Percentiles rank a stretch among this genome's conserved stretches.
Conservation (phyloP, 1,140 invertebrate species). For the Camponotus floridanus region DNA sequence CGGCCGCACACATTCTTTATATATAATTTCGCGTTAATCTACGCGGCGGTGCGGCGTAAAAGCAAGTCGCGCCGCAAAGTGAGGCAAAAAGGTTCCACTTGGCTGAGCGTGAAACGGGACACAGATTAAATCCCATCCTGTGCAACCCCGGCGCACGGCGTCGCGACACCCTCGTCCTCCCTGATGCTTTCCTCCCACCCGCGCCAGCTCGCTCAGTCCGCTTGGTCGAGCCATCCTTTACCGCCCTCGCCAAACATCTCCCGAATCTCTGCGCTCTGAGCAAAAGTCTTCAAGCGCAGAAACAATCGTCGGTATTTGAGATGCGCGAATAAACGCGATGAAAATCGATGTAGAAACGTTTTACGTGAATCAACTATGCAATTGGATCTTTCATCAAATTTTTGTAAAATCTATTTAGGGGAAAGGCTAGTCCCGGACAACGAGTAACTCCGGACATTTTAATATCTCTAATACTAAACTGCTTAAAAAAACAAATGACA, state of each 20-base stretch:
- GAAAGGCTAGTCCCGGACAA: too few relatives aligned
- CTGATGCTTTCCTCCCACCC: conserved; percentile 39
- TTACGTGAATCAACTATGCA: conserved; percentile 7
- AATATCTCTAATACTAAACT: too few relatives aligned
- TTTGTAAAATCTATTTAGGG: background rate
- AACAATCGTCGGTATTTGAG: conserved; percentile 66
- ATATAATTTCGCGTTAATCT: conserved; percentile 87
- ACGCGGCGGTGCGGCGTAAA: conserved; percentile 84
- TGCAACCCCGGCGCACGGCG: conserved; percentile 74
- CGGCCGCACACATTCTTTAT: conserved; percentile 83
- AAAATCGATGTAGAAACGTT: background rate
- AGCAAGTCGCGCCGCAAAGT: conserved; percentile 86
- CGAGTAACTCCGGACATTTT: too few relatives aligned
- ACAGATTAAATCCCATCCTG: conserved; percentile 86
- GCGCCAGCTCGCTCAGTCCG: conserved; percentile 60
- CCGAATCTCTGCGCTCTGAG: conserved; percentile 60
- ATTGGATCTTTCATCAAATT: background rate
- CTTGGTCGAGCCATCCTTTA: conserved; percentile 37
- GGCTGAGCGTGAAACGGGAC: conserved; percentile 86
- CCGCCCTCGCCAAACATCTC: conserved; percentile 75
- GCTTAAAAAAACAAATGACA: too few relatives aligned
- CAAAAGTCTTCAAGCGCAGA: conserved; percentile 68
- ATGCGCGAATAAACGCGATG: conserved; percentile 55
- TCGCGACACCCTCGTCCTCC: conserved; percentile 74
- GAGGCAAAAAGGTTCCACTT: conserved; percentile 86